phyloP scores from a whole-genome alignment of 2,888 invertebrate species.

The Sericinus montela region DNA sequence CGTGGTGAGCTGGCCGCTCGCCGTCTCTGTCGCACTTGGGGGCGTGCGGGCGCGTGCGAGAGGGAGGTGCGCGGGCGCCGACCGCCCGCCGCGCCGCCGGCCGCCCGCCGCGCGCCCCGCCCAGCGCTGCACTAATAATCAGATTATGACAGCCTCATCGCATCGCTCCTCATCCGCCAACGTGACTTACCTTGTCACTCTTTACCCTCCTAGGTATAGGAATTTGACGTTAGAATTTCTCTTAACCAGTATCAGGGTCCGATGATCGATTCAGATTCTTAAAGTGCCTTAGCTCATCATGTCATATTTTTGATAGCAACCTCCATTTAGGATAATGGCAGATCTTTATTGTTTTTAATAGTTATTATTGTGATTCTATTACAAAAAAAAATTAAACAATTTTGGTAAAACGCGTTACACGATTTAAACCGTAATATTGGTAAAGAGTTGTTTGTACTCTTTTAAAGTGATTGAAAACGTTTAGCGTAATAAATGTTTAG shows the following conservation, averaged over 20 bases:
- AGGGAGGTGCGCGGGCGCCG: conserved; percentile 69
- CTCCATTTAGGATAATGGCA: too few relatives aligned
- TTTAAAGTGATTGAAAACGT: conserved; percentile 60
- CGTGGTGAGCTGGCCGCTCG: conserved; percentile 45
- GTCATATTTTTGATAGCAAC: too few relatives aligned
- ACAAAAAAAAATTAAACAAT: too few relatives aligned
- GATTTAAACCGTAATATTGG: conserved; percentile 42
- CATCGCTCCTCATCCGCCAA: conserved; percentile 32
- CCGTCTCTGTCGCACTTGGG: conserved; percentile 37
- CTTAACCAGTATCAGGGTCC: neutral
- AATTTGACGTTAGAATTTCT: conserved; percentile 44
- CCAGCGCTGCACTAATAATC: conserved; percentile 71
- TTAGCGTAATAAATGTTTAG: conserved; percentile 67
- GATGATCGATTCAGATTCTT: neutral
- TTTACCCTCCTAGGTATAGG: conserved; percentile 45
- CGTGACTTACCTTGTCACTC: conserved; percentile 52
- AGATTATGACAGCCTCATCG: conserved; percentile 72
- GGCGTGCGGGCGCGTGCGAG: conserved; percentile 36
- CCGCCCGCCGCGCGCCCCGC: conserved; percentile 70
- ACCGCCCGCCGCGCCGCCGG: conserved; percentile 70
- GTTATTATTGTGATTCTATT: too few relatives aligned
- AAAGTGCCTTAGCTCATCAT: too few relatives aligned
- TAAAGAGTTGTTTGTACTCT: conserved; percentile 60
- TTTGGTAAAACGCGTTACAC: conserved; percentile 11
- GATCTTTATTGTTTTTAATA: too few relatives aligned